phyloP scores from a whole-genome alignment of 2,888 invertebrate species.

The Leucania comma region DNA sequence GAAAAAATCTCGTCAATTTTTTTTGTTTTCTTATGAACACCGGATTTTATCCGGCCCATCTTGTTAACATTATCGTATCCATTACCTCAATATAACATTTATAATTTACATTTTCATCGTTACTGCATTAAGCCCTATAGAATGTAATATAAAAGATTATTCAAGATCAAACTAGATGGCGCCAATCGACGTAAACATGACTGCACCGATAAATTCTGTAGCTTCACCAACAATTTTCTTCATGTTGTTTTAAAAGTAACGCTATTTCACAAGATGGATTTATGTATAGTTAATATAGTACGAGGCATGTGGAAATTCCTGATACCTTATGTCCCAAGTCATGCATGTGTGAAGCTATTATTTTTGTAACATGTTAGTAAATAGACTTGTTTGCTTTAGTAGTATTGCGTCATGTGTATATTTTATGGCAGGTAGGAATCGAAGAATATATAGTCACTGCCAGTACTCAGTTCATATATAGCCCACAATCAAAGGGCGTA shows the following conservation, averaged over 20 bases:
- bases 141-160: not conserved
- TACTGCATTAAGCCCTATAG: not conserved
- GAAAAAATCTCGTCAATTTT: no score
- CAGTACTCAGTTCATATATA: not conserved
- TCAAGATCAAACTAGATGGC: slow-evolving; percentile 39
- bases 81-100: no score
- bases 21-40: not conserved
- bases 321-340: slow-evolving; percentile 28
- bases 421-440: not conserved
- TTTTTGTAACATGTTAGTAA: slow-evolving; percentile 43
- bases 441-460: not conserved
- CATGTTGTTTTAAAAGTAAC: slow-evolving; percentile 19
- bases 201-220: slow-evolving; percentile 10
- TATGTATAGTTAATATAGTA: not conserved
- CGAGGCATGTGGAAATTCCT: slow-evolving; percentile 20
- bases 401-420: slow-evolving; percentile 22
- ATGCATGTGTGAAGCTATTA: slow-evolving; percentile 35
- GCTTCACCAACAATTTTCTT: slow-evolving; percentile 15
- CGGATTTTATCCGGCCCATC: not conserved
- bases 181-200: not conserved
- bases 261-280: slow-evolving; percentile 20
- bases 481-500: no score
- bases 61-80: not conserved
- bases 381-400: slow-evolving; percentile 43
- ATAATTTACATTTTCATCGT: not conserved